Conservation (phyloP, 2,797 vertebrate species). For the Etheostoma nigrum region DNA sequence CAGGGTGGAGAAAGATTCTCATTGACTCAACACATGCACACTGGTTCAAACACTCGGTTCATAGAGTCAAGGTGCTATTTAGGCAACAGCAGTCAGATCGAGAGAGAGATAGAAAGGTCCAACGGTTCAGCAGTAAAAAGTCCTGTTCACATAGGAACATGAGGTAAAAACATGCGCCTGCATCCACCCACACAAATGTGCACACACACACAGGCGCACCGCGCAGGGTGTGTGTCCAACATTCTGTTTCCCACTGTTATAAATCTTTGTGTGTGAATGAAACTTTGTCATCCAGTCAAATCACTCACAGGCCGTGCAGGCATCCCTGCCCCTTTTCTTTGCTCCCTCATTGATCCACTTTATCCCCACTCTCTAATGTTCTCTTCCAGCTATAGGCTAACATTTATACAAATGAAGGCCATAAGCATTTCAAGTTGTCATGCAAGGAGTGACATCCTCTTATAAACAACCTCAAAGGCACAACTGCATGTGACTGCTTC, state of each 20-base stretch:
- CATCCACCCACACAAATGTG: conserved; percentile 45
- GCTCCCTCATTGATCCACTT: conserved; percentile 22
- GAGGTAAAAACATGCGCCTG: conserved; percentile 45
- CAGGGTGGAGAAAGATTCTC: conserved; percentile 37
- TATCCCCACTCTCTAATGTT: conserved; percentile 18
- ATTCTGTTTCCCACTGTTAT: conserved; percentile 71
- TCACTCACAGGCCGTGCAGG: conserved; percentile 37
- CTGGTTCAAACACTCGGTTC: conserved; percentile 16
- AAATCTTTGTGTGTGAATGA: conserved; percentile 76
- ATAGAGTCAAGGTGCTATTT: conserved; percentile 49
- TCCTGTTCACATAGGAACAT: conserved; percentile 35
- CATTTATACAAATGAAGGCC: conserved; percentile 5
- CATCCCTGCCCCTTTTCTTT: conserved; percentile 55
- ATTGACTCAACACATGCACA: conserved; percentile 24
- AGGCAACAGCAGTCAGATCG: conserved; percentile 46
- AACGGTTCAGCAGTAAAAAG: conserved; percentile 58
- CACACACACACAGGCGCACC: conserved; percentile 1
- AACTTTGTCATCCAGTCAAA: conserved; percentile 70
- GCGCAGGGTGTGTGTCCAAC: conserved; percentile 49
- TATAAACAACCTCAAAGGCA: conserved; percentile 26
- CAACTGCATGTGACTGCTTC: neutral
- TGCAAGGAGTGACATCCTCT: conserved; percentile 37
- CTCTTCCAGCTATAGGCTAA: conserved; percentile 20
- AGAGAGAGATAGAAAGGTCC: conserved; percentile 58
- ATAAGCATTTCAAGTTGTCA: conserved; percentile 19